Evolutionary conservation across 2,888 invertebrate species (phyloP), one percentile per base, ranked within the genome.

Genomic region (Philaethria dido): DNA sequence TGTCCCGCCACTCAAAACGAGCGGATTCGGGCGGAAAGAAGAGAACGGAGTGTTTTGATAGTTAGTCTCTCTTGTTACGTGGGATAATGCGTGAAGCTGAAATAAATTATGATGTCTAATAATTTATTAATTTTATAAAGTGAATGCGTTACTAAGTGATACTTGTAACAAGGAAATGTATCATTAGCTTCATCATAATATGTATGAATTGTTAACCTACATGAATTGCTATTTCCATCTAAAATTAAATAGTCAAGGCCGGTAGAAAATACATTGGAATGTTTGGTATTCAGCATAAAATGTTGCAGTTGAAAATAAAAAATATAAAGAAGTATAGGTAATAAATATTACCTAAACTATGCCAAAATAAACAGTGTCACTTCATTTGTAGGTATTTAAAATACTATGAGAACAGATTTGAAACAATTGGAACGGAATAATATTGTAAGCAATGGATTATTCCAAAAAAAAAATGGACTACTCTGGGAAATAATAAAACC

Each of bases 151-250:
- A 3, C 50, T 50, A 25, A 25, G n/a, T 29, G 29, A 50, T 50
- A 64, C 33, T 62, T 57, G 62, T 69, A 69, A 69, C 60, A 42
- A 68, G 69, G 69, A 69, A 62, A 60, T 67, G 55, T 18, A 50
- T 61, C 55, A 64, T 68, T 64, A 62, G 36, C 25, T 64, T 64
- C 48, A 59, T 64, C 45, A 36, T 39, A 29, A 29, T 29, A 29
- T 39, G 39, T 39, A 50, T 64, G 59, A 64, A 63, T 64, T 55
- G 63, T 64, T 64, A 55, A 57, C 57, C 60, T 63, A 69, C 48
- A 64, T 69, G 63, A 36, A 61, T 59, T 18, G 47, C 61, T 45
- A 60, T 62, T 66, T 22, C 22, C 44, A 62, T 59, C 52, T 67
- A 55, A 67, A 63, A 67, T 52, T 52, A 29, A 57, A 55, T 44